Evolutionary conservation across 2,797 vertebrate species (phyloP).

Genomic region (Hypotaenidia okinawae): DNA sequence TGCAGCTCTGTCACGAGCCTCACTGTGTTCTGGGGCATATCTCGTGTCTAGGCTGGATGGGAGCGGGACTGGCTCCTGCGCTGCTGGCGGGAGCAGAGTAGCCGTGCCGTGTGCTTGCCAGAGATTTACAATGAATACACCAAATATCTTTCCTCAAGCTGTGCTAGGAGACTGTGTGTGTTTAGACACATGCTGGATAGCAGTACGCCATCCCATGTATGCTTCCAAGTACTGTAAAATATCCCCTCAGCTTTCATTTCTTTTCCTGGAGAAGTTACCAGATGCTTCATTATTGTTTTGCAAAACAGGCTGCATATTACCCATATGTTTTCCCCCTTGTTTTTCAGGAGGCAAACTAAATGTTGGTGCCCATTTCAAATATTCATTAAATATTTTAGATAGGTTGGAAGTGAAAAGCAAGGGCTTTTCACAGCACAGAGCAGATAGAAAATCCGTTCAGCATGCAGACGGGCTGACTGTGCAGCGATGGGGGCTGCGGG

Average conservation of each 20-base stretch:
- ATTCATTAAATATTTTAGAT: conserved; percentile 14
- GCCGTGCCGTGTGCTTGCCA: conserved; percentile 19
- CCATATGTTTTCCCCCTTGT: conserved; percentile 53
- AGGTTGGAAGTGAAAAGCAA: background rate
- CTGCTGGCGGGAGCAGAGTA: background rate
- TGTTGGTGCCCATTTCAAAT: background rate
- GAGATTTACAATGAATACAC: conserved; percentile 48
- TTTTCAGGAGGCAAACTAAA: conserved; percentile 46
- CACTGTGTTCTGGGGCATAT: background rate
- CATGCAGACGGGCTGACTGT: rapidly evolving
- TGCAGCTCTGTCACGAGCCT: background rate
- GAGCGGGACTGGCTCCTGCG: background rate
- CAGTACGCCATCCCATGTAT: background rate
- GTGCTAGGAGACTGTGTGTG: conserved; percentile 39
- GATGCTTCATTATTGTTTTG: conserved; percentile 61
- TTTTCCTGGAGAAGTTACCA: conserved; percentile 50
- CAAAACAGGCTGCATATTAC: conserved; percentile 40
- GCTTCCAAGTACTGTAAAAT: conserved; percentile 58
- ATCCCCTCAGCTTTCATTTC: conserved; percentile 49
- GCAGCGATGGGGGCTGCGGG: background rate
- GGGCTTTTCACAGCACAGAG: background rate
- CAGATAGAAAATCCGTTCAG: background rate
- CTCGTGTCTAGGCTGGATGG: background rate
- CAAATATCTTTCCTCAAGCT: conserved; percentile 43
- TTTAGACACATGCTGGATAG: conserved; percentile 59